These are phyloP conservation scores for Chirona hameri DNA, from an alignment of 2,888 invertebrate genomes.

Conservation along the genomic window DNA sequence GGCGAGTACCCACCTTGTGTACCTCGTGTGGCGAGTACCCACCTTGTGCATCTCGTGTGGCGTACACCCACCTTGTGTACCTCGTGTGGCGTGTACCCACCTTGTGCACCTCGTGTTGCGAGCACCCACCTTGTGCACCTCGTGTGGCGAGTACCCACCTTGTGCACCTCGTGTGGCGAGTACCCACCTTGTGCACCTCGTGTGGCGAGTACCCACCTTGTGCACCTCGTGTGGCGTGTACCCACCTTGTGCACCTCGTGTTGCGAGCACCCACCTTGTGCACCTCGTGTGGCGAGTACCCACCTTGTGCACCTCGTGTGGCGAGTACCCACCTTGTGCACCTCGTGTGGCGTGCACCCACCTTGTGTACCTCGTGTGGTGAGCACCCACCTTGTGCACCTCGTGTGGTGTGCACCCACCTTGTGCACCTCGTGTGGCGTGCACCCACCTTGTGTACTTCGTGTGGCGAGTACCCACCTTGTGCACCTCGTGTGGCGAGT, in stretches of 20 bases:
- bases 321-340: not conserved
- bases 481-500: not conserved
- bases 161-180: no score
- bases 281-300: not conserved
- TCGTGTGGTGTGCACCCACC: not conserved
- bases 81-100: not conserved
- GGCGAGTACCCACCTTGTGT: no score
- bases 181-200: slow-evolving; percentile 7
- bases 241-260: slow-evolving; percentile 22
- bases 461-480: not conserved
- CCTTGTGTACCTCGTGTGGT: slow-evolving; percentile 13
- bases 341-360: not conserved
- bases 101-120: not conserved
- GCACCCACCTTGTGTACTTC: no score
- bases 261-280: not conserved
- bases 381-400: no score
- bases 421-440: slow-evolving; percentile 1
- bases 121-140: slow-evolving; percentile 4
- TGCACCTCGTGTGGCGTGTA: not conserved
- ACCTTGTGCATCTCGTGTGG: slow-evolving; percentile 6
- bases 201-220: no score
- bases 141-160: no score
- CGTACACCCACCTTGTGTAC: no score
- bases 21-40: not conserved
- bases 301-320: no score